phyloP scores from a whole-genome alignment of 2,797 vertebrate genomes.

The Neosilurus hyrtlii region DNA sequence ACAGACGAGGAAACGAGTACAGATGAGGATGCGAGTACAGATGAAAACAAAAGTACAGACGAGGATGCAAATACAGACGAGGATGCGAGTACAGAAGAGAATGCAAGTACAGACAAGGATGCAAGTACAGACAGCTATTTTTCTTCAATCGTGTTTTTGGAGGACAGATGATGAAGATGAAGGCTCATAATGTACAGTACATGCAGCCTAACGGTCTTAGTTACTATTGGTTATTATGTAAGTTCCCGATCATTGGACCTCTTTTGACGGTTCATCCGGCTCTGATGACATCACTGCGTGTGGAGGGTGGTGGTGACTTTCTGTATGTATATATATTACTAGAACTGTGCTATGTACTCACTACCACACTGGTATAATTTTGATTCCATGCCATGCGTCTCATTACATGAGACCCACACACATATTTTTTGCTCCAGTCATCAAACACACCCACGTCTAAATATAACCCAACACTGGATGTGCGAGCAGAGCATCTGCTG shows the following conservation, averaged over 20 bases:
- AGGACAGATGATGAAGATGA: not conserved
- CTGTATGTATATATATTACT: too few species aligned
- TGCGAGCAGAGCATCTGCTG: slow-evolving; percentile 5
- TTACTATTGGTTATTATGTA: not conserved
- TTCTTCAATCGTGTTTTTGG: not conserved
- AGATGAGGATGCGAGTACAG: too few species aligned
- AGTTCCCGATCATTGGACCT: not conserved
- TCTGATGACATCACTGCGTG: not conserved
- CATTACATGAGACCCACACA: not conserved
- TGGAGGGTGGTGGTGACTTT: not conserved
- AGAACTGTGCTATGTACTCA: not conserved
- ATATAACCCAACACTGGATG: slow-evolving; percentile 34
- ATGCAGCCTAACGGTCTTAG: too few species aligned
- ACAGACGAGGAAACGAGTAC: too few species aligned
- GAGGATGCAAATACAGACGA: too few species aligned
- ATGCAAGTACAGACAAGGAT: too few species aligned
- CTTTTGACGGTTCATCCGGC: not conserved
- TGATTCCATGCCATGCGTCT: not conserved
- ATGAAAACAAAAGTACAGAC: too few species aligned
- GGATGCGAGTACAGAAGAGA: too few species aligned
- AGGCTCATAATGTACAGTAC: not conserved
- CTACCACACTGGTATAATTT: not conserved
- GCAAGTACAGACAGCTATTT: too few species aligned
- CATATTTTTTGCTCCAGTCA: slow-evolving; percentile 10
- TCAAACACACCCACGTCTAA: slow-evolving; percentile 36